Evolutionary conservation across 2,797 vertebrate species (phyloP).

Genomic region (Erpetoichthys calabaricus): DNA sequence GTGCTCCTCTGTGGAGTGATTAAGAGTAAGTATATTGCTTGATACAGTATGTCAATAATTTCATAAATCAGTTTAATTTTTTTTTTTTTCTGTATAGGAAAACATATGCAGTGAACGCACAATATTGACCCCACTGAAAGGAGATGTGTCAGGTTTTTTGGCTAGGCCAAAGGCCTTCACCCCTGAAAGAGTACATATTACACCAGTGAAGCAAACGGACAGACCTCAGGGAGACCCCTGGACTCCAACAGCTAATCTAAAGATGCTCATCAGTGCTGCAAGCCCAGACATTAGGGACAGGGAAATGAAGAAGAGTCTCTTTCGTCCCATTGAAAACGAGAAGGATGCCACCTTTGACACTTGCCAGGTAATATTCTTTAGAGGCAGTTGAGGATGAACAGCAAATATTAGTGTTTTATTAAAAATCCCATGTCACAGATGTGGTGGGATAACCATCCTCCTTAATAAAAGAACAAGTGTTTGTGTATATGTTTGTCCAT

Average conservation of each 20-base stretch:
- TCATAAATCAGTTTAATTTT: neutral
- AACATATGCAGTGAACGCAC: constrained; percentile 66
- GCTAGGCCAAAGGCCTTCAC: constrained; percentile 45
- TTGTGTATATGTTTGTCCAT: too few species aligned
- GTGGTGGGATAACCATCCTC: too few species aligned
- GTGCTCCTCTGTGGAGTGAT: neutral
- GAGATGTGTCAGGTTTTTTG: constrained; percentile 41
- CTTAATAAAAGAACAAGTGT: too few species aligned
- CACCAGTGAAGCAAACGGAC: constrained; percentile 65
- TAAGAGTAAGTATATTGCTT: neutral
- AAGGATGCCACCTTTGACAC: constrained; percentile 31
- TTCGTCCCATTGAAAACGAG: constrained; percentile 77
- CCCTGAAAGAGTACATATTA: constrained; percentile 60
- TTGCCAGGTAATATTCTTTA: constrained; percentile 44
- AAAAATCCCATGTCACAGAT: too few species aligned
- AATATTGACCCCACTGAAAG: constrained; percentile 61
- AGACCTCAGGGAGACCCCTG: constrained; percentile 60
- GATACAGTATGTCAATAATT: neutral
- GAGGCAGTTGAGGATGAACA: too few species aligned
- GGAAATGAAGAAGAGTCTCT: constrained; percentile 82
- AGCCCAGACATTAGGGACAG: constrained; percentile 81
- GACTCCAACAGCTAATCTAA: constrained; percentile 83
- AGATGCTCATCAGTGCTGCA: constrained; percentile 80
- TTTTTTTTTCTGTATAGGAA: constrained; percentile 48
- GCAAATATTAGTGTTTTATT: too few species aligned